Base-by-base conservation (phyloP, 2,888 invertebrate species). In the Anodontia alba region DNA sequence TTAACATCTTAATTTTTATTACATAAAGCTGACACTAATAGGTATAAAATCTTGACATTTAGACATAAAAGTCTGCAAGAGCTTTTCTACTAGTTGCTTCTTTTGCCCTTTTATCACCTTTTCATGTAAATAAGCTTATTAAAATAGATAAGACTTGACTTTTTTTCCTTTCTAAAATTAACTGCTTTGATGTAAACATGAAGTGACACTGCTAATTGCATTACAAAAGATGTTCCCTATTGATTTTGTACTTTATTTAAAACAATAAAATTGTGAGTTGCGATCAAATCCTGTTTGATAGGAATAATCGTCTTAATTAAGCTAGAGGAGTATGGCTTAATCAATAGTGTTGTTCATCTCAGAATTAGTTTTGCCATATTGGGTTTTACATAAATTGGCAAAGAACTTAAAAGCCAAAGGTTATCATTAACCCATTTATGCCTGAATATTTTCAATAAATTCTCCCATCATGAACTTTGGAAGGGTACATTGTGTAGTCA, bases 191-290 rank as follows among this genome's bases (percentile, higher is more conserved):
- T 57, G 57, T 57, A 38, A 38, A 38, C 38, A 38, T 38, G 38
- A 38, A 38, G 38, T 26, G 29, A 7, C 23, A 23, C 26, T 29
- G 57, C 29, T 57, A 57, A 57, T 57, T 57, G 57, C 57, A 57
- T 57, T 38, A 26, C 26, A 57, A 26, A 57, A 57, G 57, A 57
- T 57, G 57, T 23, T 57, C 57, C 10, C 10, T 67, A 67, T 67
- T 67, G 67, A 67, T 67, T 67, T 67, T 67, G 23, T 36, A 36
- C 67, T 67, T 67, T 36, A 67, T 67, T 38, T 38, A 67, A 67
- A 67, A 67, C 67, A 67, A 67, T 67, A 67, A 67, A 67, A 67
- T 67, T 67, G 67, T 42, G 38, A 67, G 67, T 67, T 17, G 8
- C 36, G 36, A 42, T 42, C 67, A 67, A 38, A 36, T 67, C 67